Base-by-base conservation (phyloP, 2,113 vertebrate species). In the Corythaixoides concolor region DNA sequence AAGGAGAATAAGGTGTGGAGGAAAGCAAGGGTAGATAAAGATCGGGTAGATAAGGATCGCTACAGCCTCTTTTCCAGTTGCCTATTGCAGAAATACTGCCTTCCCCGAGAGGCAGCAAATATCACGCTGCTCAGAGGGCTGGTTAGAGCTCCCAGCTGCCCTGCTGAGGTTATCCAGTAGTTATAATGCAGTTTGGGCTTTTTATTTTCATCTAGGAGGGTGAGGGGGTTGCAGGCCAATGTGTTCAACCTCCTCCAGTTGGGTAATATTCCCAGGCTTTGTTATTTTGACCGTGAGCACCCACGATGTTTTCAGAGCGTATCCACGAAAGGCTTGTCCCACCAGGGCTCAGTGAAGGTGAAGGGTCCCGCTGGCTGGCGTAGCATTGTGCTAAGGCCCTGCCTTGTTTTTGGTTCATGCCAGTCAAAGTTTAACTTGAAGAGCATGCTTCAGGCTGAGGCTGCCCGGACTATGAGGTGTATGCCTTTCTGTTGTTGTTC, bases 61-160 rank as follows among this genome's bases (percentile, higher is more conserved):
- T 73, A 10, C 87, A 82, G 80, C 69, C 58, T 68, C 87, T 89
- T 91, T 91, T 85, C 91, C 69, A 91, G 6, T 73, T 87, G 80
- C 66, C 56, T 91, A 0, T 82, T 85, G 72, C 76, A 93, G 90
- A 83, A 96, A 55, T 62, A 16, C 11, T 49, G 77, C 77, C 60
- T 86, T 72, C 37, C 68, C 68, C 0, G 0, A 63, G 76, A 88
- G 67, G 60, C 68, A 90, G 59, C 86, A 63, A 59, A 89, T 53
- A 53, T 55, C 20, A 9, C 4, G 2, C 23, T 33, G 64, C 43
- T 86, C 3, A 41, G 59, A 79, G 83, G 64, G 83, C 76, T 95
- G 76, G 26, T 93, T 86, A 70, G 84, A 95, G 91, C 79, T 90
- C 64, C 89, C 89, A 90, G 80, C 96, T 93, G 89, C 89, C 68